These are phyloP conservation scores for Drosophila birchii DNA, from an alignment of 2,888 invertebrate genomes.

Conservation along the genomic window DNA sequence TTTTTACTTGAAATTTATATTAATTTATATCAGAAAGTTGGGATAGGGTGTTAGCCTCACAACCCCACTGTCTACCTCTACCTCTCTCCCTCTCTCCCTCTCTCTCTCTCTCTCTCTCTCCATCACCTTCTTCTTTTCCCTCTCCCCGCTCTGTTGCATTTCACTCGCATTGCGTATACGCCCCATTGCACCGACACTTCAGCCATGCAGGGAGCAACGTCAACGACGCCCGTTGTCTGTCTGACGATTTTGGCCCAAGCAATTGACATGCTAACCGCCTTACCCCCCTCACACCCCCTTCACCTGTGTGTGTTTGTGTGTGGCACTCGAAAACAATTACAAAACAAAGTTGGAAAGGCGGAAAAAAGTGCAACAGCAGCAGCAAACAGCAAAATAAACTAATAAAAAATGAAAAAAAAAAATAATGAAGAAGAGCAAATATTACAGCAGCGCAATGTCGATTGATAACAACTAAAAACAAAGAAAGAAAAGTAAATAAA, in stretches of 20 bases:
- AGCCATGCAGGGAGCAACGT: conserved; percentile 14
- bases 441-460: conserved; percentile 32
- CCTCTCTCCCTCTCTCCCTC: too few species aligned
- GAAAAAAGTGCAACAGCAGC: conserved; percentile 20
- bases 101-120: too few species aligned
- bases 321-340: conserved; percentile 49
- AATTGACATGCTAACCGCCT: conserved; percentile 19
- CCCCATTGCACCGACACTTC: conserved; percentile 30
- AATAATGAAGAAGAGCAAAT: conserved; percentile 29
- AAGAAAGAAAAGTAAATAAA: conserved; percentile 4
- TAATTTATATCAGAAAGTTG: background rate
- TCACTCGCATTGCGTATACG: conserved; percentile 39
- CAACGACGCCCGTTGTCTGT: conserved; percentile 8
- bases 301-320: background rate
- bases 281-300: background rate
- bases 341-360: conserved; percentile 41
- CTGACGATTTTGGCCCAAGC: conserved; percentile 27
- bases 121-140: too few species aligned
- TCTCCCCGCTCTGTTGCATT: background rate
- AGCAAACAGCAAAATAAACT: conserved; percentile 16
- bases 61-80: too few species aligned
- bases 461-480: conserved; percentile 15
- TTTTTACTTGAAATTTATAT: background rate
- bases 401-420: conserved; percentile 28
- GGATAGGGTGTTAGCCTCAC: background rate